Conservation (phyloP, 2,888 invertebrate species). For the Malacosoma neustria region DNA sequence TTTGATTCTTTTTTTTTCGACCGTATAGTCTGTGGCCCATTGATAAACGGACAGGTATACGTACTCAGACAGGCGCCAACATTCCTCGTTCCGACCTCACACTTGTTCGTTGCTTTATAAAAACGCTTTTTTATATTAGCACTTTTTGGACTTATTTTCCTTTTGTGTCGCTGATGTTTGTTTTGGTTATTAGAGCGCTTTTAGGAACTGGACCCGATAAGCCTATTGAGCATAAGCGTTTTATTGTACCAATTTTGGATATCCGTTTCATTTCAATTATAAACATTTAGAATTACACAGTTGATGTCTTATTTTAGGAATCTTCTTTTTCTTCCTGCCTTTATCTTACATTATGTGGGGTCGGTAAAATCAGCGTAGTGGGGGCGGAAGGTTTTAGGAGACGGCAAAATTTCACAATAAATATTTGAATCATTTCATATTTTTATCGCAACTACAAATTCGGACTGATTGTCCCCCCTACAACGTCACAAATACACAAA, state of each 20-base stretch:
- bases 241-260: conserved; percentile 68
- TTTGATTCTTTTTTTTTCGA: conserved; percentile 60
- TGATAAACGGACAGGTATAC: conserved; percentile 75
- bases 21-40: conserved; percentile 67
- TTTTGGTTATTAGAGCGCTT: conserved; percentile 69
- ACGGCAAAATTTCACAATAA: too few relatives aligned
- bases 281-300: conserved; percentile 24
- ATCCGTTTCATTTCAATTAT: conserved; percentile 51
- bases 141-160: conserved; percentile 69
- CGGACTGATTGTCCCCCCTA: too few relatives aligned
- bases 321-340: too few relatives aligned
- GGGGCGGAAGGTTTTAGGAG: too few relatives aligned
- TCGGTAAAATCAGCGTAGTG: too few relatives aligned
- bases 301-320: conserved; percentile 32
- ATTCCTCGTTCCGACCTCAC: conserved; percentile 73
- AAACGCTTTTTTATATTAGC: conserved; percentile 71
- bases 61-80: conserved; percentile 75
- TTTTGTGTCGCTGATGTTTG: conserved; percentile 69
- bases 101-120: conserved; percentile 67
- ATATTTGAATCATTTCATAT: too few relatives aligned
- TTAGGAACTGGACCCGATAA: conserved; percentile 71
- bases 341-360: too few relatives aligned
- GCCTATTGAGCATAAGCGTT: conserved; percentile 69
- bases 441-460: too few relatives aligned
- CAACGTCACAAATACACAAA: too few relatives aligned